Evolutionary conservation across 2,113 vertebrate genomes (phyloP).

Genomic region (Peromyscus leucopus): DNA sequence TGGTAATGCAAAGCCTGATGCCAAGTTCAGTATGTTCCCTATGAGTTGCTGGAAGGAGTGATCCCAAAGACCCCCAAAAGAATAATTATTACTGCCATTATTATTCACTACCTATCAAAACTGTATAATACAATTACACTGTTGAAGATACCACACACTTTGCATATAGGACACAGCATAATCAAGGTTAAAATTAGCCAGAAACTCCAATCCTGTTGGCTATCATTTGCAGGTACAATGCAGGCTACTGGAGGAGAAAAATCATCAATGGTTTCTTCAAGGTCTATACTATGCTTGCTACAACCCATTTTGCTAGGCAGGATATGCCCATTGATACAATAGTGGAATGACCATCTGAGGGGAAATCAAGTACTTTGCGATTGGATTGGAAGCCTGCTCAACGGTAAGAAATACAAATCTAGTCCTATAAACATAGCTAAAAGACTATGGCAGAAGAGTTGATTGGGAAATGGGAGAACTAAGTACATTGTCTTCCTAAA

Average conservation of each 20-base stretch:
- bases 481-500: background rate
- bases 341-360: background rate
- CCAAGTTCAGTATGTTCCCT: background rate
- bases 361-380: background rate
- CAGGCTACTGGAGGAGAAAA: background rate
- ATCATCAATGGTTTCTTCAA: background rate
- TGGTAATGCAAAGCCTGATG: background rate
- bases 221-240: background rate
- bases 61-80: background rate
- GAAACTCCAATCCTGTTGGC: background rate
- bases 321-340: background rate
- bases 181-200: background rate
- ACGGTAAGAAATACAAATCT: background rate
- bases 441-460: background rate
- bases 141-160: background rate
- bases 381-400: background rate
- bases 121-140: background rate
- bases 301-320: background rate
- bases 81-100: background rate
- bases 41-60: background rate
- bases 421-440: background rate
- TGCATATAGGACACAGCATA: background rate
- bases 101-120: background rate
- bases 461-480: background rate
- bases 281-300: background rate